These are phyloP conservation scores for Sapayoa aenigma DNA, from an alignment of 2,113 vertebrate species.

Conservation along the genomic window DNA sequence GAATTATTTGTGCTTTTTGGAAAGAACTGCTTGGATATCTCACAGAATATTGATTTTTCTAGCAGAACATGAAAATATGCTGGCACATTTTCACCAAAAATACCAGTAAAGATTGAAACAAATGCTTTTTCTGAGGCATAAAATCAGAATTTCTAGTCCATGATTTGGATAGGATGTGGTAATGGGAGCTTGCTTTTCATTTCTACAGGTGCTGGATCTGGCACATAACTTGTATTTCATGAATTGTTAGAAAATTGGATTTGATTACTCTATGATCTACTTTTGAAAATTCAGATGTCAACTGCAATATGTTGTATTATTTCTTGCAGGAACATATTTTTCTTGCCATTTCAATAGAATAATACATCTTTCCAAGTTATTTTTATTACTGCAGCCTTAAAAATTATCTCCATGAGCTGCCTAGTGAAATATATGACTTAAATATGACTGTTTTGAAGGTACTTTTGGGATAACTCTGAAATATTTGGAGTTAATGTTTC, in stretches of 20 bases:
- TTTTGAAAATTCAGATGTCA: slow-evolving; percentile 7
- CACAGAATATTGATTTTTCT: neutral
- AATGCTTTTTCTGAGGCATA: neutral
- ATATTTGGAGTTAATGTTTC: neutral
- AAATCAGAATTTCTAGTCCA: neutral
- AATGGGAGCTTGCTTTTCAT: neutral
- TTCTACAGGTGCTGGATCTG: neutral
- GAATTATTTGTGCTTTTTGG: neutral
- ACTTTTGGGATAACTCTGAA: neutral
- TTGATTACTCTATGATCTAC: neutral
- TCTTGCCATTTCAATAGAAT: neutral
- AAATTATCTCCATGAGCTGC: neutral
- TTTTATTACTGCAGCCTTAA: slow-evolving; percentile 6
- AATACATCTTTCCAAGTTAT: neutral
- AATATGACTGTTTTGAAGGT: neutral
- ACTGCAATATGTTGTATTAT: neutral
- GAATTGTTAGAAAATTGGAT: neutral
- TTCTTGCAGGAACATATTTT: neutral
- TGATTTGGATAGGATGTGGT: neutral
- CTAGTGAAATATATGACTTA: neutral
- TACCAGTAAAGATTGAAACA: neutral
- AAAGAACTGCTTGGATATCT: neutral
- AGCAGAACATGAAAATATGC: neutral
- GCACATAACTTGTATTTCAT: neutral
- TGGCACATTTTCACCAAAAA: neutral